phyloP scores from a whole-genome alignment of 2,888 invertebrate genomes.

The Automeris io region DNA sequence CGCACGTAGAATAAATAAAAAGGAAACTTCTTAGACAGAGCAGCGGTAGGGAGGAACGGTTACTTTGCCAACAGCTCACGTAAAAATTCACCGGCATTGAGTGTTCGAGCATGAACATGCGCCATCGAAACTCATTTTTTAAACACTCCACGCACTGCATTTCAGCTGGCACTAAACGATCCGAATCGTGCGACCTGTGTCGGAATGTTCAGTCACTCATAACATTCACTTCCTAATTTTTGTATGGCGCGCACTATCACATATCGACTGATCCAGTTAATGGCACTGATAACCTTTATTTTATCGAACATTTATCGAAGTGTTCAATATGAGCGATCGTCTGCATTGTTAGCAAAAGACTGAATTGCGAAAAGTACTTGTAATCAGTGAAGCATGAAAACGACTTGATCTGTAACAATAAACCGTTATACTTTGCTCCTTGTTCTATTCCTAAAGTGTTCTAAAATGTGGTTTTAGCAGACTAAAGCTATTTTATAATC shows the following conservation, averaged over 20 bases:
- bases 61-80: conserved; percentile 55
- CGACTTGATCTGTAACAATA: conserved; percentile 28
- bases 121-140: conserved; percentile 35
- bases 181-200: conserved; percentile 1
- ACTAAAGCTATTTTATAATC: no score
- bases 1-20: conserved; percentile 41
- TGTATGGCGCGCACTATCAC: conserved; percentile 14
- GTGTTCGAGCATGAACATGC: conserved; percentile 40
- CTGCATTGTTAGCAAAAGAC: conserved; percentile 31
- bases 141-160: conserved; percentile 32
- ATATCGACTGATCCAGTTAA: conserved; percentile 1
- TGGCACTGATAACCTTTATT: conserved; percentile 21
- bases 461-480: no score
- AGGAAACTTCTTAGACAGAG: conserved; percentile 37
- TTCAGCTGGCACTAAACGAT: conserved; percentile 11
- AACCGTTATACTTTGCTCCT: conserved; percentile 30
- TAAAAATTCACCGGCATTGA: conserved; percentile 46
- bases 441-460: conserved; percentile 11
- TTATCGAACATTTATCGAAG: conserved; percentile 17
- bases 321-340: conserved; percentile 26
- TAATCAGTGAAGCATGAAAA: conserved; percentile 38
- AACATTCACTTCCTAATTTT: conserved; percentile 19
- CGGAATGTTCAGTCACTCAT: conserved; percentile 15
- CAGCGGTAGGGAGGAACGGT: conserved; percentile 41
- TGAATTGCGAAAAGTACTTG: conserved; percentile 32